A percentile compares a stretch with the other conserved stretches of the same genome.
Evolutionary conservation across 2,888 invertebrate species (phyloP).

Genomic region (Sipha maydis): DNA sequence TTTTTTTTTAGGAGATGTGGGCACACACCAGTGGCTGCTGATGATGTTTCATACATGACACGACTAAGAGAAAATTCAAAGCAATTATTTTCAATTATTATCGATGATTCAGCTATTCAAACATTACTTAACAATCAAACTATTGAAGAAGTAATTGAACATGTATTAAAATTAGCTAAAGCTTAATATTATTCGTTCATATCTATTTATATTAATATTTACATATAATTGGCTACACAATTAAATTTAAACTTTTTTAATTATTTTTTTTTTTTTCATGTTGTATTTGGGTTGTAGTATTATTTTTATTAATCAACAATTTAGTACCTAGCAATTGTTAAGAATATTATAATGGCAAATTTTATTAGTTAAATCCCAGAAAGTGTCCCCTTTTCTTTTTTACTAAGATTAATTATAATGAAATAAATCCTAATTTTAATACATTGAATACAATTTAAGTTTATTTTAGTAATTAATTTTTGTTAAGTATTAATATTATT

Average conservation of each 20-base stretch:
- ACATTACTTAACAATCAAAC: constrained; percentile 85
- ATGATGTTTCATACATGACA: constrained; percentile 72
- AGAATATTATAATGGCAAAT: background rate
- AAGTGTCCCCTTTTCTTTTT: no score
- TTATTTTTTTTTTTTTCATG: background rate
- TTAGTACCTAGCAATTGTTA: background rate
- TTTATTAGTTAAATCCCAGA: no score
- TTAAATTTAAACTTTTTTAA: background rate
- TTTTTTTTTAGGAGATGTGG: constrained; percentile 76
- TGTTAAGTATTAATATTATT: background rate
- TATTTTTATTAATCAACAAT: background rate
- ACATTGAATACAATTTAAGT: background rate
- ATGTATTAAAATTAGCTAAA: constrained; percentile 77
- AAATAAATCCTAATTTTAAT: background rate
- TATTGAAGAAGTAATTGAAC: constrained; percentile 86
- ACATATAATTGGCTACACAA: background rate
- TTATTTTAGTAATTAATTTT: background rate
- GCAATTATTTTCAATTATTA: constrained; percentile 83
- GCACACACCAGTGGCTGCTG: constrained; percentile 73
- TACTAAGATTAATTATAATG: background rate
- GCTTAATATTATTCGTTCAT: constrained; percentile 63
- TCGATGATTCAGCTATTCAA: constrained; percentile 84
- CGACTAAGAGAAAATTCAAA: constrained; percentile 85
- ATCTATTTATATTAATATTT: no score
- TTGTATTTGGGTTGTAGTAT: background rate